Evolutionary conservation across 2,888 invertebrate genomes (phyloP).

Genomic region (Clepsis dumicolana): DNA sequence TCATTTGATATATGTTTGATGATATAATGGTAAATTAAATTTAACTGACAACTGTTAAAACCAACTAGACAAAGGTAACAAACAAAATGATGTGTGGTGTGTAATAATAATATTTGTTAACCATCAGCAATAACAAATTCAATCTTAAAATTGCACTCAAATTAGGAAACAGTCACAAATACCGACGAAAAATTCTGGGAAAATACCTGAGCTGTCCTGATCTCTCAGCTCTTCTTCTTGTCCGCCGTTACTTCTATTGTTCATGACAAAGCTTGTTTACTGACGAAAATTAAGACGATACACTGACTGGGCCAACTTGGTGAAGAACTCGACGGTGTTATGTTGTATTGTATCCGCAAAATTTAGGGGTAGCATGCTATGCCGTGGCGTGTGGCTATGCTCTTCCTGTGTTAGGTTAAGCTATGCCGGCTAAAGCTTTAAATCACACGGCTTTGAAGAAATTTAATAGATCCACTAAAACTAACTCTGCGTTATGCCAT

Average conservation of each 20-base stretch:
- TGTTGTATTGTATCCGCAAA: not conserved
- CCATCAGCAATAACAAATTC: too few species aligned
- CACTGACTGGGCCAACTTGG: not conserved
- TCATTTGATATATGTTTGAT: too few species aligned
- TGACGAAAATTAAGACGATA: not conserved
- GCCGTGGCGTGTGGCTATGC: too few species aligned
- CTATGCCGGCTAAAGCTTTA: not conserved
- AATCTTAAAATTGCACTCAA: too few species aligned
- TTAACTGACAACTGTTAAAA: too few species aligned
- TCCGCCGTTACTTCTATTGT: constrained; percentile 24
- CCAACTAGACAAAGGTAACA: too few species aligned
- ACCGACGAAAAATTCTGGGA: not conserved
- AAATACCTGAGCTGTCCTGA: constrained; percentile 35
- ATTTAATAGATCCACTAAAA: not conserved
- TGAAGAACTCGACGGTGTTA: not conserved
- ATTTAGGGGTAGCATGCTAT: too few species aligned
- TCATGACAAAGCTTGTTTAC: constrained; percentile 14
- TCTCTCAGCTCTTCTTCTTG: constrained; percentile 22
- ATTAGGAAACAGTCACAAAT: not conserved
- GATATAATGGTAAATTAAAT: too few species aligned
- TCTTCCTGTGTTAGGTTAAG: not conserved
- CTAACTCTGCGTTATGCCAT: not conserved
- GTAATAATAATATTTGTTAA: too few species aligned
- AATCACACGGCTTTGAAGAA: not conserved
- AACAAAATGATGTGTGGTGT: too few species aligned